Conservation (phyloP, 2,797 vertebrate species). For the Rhincodon typus region DNA sequence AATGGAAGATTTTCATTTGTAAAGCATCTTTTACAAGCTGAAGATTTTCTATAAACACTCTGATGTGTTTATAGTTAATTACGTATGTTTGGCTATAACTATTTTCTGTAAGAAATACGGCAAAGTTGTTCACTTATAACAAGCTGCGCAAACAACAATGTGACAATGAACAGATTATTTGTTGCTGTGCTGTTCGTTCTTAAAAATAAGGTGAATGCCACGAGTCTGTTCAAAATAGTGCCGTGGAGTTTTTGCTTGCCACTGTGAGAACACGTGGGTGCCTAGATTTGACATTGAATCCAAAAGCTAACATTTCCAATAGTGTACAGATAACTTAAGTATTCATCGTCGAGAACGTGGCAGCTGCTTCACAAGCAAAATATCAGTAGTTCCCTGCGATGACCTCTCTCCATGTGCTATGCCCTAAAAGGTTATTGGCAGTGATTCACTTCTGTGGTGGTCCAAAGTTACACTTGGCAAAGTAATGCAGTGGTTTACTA, state of each 20-base stretch:
- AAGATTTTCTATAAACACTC: background rate
- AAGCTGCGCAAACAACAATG: background rate
- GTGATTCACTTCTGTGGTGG: no score
- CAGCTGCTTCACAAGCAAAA: background rate
- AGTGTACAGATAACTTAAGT: background rate
- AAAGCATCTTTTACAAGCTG: background rate
- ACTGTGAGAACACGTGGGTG: background rate
- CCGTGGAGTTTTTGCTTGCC: background rate
- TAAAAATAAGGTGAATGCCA: background rate
- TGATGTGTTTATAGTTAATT: background rate
- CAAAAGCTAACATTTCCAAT: background rate
- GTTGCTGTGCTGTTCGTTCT: background rate
- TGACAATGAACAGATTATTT: background rate
- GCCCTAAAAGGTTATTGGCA: no score
- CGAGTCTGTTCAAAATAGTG: background rate
- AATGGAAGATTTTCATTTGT: no score
- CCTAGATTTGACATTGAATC: background rate
- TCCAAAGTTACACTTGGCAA: no score
- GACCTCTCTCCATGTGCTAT: no score
- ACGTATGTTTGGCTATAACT: background rate
- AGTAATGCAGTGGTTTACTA: no score
- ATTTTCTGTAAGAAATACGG: background rate
- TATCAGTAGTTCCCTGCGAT: background rate
- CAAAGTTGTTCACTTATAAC: background rate
- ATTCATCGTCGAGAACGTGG: no score